phyloP scores from a whole-genome alignment of 2,797 vertebrate genomes.

The Merluccius polli region DNA sequence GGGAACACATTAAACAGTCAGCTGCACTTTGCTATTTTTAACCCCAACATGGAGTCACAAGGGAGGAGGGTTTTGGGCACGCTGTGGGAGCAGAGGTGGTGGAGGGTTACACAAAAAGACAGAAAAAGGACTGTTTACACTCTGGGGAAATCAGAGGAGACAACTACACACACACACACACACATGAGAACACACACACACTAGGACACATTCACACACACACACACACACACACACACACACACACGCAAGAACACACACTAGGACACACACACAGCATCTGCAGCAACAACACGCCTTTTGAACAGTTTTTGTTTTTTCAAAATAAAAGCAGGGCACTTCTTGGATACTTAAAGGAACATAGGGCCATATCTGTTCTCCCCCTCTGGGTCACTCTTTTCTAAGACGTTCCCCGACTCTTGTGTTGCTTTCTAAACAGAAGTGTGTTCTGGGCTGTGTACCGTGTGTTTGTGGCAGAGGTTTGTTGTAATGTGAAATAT shows the following conservation, averaged over 20 bases:
- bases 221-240: neutral
- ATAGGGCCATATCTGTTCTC: conserved; percentile 74
- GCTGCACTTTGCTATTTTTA: neutral
- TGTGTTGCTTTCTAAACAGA: neutral
- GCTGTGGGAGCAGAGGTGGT: neutral
- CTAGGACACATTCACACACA: neutral
- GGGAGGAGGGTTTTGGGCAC: neutral
- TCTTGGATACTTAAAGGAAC: conserved; percentile 75
- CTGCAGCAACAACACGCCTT: conserved; percentile 61
- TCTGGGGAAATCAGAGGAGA: conserved; percentile 1
- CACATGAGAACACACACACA: neutral
- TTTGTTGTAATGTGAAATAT: neutral
- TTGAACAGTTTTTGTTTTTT: conserved; percentile 66
- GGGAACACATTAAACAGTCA: neutral
- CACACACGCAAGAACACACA: conserved; percentile 20
- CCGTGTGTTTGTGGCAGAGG: too few relatives aligned
- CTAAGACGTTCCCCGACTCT: neutral
- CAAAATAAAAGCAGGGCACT: conserved; percentile 76
- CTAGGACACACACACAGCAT: conserved; percentile 14
- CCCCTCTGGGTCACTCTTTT: conserved; percentile 18
- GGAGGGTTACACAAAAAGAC: neutral
- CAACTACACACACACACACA: neutral
- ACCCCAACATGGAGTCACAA: neutral
- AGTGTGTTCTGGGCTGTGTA: neutral
- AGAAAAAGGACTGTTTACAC: neutral